Base-by-base conservation (phyloP, 1,140 invertebrate species). In the Macrosteles quadrilineatus region DNA sequence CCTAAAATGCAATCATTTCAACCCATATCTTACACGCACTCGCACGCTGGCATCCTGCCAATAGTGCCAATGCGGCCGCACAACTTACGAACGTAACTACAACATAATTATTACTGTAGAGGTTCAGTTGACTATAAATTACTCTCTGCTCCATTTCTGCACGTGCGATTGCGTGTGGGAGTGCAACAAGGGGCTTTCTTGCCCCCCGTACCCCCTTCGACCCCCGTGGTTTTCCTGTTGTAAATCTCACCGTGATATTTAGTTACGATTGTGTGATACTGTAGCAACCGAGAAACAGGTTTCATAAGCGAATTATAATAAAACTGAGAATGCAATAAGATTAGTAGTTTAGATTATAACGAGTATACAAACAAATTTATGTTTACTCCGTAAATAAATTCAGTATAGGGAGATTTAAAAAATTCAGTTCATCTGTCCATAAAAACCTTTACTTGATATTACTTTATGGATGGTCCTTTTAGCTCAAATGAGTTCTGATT, bases 31-130 rank as follows among this genome's bases (percentile, higher is more conserved):
- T n/a, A 50, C 47, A 3, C 47, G 21, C 47, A 21, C 47, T 17
- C 47, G n/a, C 47, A 3, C 47, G 21, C 47, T 3, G 4, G 3
- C 47, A n/a, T n/a, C 4, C 47, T 17, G 4, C 4, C 4, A 4
- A 17, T 4, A 3, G 6, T 4, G 14, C 47, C 47, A 50, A 21
- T 17, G 14, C 47, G 47, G 14, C 21, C 47, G 3, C 47, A 50
- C 47, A 19, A 50, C 3, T 21, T 50, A 50, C 21, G 47, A 50
- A 21, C 21, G 3, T n/a, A 19, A 50, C 47, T 50, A 50, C 47
- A 50, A 50, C 47, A 50, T 50, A 50, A 50, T 50, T 50, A 50
- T 50, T 50, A 4, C 47, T n/a, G n/a, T 9, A 50, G 47, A 19
- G 21, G 47, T 50, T 50, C 14, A 19, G 47, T n/a, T 17, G 4